phyloP scores from a whole-genome alignment of 2,888 invertebrate species.

The Scrobipalpa atriplicella region DNA sequence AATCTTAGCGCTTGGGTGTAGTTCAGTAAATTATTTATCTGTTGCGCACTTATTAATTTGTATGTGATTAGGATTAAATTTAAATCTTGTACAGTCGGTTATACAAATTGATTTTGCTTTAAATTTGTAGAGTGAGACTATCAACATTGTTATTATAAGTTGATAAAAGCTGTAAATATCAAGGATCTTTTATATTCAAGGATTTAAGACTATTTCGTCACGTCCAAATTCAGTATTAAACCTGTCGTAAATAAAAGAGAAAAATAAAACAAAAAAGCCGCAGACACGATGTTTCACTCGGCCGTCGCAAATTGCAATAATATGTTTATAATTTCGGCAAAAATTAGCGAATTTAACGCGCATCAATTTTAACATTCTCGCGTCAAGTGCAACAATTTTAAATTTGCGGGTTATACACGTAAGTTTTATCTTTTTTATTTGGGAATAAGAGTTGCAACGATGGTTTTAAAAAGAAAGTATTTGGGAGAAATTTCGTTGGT shows the following conservation, averaged over 20 bases:
- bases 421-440: neutral
- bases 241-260: slow-evolving; percentile 13
- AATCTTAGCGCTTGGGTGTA: neutral
- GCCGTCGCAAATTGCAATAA: slow-evolving; percentile 50
- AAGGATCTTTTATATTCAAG: neutral
- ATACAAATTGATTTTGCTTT: neutral
- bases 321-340: slow-evolving; percentile 65
- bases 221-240: slow-evolving; percentile 14
- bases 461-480: neutral
- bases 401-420: neutral
- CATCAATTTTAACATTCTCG: slow-evolving; percentile 60
- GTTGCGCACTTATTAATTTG: no score
- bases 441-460: neutral
- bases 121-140: no score
- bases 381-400: slow-evolving; percentile 17
- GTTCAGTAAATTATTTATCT: no score
- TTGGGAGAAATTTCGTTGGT: slow-evolving; percentile 44
- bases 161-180: no score
- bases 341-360: slow-evolving; percentile 64
- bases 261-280: slow-evolving; percentile 14
- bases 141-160: no score
- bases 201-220: slow-evolving; percentile 3
- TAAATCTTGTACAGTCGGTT: neutral
- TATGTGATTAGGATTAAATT: neutral
- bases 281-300: slow-evolving; percentile 7